Evolutionary conservation across 2,888 invertebrate genomes (phyloP).

Genomic region (Microctonus aethiopoides): DNA sequence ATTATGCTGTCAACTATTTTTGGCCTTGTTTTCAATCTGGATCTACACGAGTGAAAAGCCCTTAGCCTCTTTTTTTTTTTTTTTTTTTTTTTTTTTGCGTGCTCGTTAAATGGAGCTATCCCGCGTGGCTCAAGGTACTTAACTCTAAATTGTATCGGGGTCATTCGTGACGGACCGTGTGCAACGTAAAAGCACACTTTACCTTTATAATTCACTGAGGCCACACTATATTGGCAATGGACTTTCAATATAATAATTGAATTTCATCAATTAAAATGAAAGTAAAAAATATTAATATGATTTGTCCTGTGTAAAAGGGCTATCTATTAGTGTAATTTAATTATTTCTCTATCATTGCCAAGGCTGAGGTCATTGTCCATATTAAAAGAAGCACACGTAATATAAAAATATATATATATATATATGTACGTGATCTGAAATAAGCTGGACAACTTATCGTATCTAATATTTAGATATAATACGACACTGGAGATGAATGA

Average conservation of each 20-base stretch:
- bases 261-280: background rate
- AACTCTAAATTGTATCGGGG: constrained; percentile 44
- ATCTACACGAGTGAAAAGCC: constrained; percentile 24
- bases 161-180: constrained; percentile 27
- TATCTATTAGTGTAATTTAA: background rate
- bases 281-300: background rate
- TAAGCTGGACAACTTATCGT: constrained; percentile 13
- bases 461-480: background rate
- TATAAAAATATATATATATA: background rate
- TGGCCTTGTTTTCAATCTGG: constrained; percentile 8
- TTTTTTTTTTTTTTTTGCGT: constrained; percentile 30
- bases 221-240: background rate
- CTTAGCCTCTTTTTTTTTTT: constrained; percentile 35
- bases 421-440: constrained; percentile 16
- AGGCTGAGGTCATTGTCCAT: background rate
- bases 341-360: background rate
- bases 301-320: background rate
- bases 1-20: background rate
- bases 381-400: background rate
- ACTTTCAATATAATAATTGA: background rate
- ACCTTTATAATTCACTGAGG: background rate
- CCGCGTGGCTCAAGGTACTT: constrained; percentile 39
- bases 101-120: constrained; percentile 40
- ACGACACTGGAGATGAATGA: constrained; percentile 18
- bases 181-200: constrained; percentile 1